Evolutionary conservation across 2,888 invertebrate species (phyloP), one percentile per base, ranked within the genome.

Genomic region (Elegia similella): DNA sequence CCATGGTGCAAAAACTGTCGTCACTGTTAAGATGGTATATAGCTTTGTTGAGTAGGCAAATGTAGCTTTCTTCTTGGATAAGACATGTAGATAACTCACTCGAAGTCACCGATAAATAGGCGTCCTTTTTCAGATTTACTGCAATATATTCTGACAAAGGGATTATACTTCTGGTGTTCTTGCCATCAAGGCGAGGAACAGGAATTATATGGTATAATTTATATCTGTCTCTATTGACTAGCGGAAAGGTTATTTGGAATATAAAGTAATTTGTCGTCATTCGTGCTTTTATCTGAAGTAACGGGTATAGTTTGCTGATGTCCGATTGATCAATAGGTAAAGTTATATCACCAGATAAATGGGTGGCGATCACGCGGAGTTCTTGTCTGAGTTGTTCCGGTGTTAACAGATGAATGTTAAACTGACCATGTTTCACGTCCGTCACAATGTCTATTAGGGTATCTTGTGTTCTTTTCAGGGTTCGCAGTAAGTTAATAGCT

Each of bases 381-480:
- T 62, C 57, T 15, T 56, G 32, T 43, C 44, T 43, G 17, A 67
- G 43, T 57, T 65, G 63, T 10, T 62, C 30, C 7, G 63, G 62
- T 0, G 59, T 59, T n/a, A 65, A 7, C 0, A 65, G 44, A 43
- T 65, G 66, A 5, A 61, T 6, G 47, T 62, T 63, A 7, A 64
- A 58, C 10, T 52, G 52, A 3, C 60, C 64, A 16, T 64, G 46
- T 30, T 59, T 57, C 5, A 63, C 12, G 42, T 64, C 60, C 0
- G 61, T 59, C 0, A 63, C 17, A 0, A 61, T 62, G 17, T 64
- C 61, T 7, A 66, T 16, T 1, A 66, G 12, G 0, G 52, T 57
- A 0, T 58, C 10, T 48, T 66, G 66, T 16, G 61, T 59, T 2
- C 29, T 46, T 34, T 59, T 60, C n/a, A 65, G 38, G 7, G 50